These are phyloP conservation scores for Pogonomyrmex californicus DNA, from an alignment of 1,140 invertebrate genomes.

Conservation along the genomic window DNA sequence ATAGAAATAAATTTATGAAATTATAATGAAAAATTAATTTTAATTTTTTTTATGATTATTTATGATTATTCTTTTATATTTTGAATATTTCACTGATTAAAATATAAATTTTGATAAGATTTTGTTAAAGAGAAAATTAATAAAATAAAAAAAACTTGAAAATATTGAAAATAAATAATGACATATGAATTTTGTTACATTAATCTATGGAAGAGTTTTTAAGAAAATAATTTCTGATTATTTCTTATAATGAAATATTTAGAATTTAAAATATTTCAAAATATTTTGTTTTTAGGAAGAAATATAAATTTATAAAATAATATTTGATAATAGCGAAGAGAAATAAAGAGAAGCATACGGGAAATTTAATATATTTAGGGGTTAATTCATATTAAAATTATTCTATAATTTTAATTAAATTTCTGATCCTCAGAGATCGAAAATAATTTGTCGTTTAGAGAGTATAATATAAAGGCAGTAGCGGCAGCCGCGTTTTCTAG, in stretches of 20 bases:
- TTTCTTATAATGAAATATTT: not conserved
- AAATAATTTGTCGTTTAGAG: conserved; percentile 31
- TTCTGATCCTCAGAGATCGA: conserved; percentile 37
- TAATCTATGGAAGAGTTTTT: not conserved
- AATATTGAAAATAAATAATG: not conserved
- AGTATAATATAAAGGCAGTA: not conserved
- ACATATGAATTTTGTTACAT: not conserved
- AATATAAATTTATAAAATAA: not conserved
- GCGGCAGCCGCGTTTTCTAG: not conserved
- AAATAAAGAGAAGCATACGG: not conserved
- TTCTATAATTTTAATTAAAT: conserved; percentile 47
- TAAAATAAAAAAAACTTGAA: not conserved
- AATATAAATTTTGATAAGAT: not conserved
- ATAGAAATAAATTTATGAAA: not conserved
- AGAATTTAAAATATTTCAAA: not conserved
- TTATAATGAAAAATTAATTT: not conserved
- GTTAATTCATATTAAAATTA: conserved; percentile 40
- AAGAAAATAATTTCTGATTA: not conserved
- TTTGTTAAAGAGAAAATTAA: not conserved
- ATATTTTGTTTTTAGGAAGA: not conserved
- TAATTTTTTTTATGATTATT: too few species aligned
- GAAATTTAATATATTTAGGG: conserved; percentile 12
- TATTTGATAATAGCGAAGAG: not conserved
- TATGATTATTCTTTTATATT: too few species aligned
- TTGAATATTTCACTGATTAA: not conserved